These are phyloP conservation scores for Eutrigla gurnardus DNA, from an alignment of 2,797 vertebrate genomes.

Conservation along the genomic window DNA sequence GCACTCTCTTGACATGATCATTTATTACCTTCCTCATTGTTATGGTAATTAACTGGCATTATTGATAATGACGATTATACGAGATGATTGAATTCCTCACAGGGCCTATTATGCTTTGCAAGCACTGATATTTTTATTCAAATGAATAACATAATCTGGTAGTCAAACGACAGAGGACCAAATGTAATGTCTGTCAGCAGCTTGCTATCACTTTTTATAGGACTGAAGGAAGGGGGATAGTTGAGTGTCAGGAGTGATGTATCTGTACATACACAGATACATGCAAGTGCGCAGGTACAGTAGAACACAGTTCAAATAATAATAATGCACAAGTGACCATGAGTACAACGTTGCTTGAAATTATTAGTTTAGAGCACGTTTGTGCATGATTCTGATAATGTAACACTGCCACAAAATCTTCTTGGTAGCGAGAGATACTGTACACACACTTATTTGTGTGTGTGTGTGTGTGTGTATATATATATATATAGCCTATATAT, in stretches of 20 bases:
- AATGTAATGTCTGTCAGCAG: conserved; percentile 74
- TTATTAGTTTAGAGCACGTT: conserved; percentile 39
- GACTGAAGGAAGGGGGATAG: conserved; percentile 51
- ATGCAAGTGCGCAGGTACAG: conserved; percentile 36
- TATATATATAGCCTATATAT: no score
- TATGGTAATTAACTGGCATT: conserved; percentile 87
- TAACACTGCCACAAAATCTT: conserved; percentile 21
- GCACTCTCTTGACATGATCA: conserved; percentile 74
- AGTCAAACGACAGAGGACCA: conserved; percentile 71
- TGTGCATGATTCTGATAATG: conserved; percentile 43
- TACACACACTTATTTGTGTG: not conserved
- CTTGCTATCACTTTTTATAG: conserved; percentile 65
- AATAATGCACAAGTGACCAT: conserved; percentile 34
- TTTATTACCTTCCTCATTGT: conserved; percentile 84
- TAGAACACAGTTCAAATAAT: conserved; percentile 33
- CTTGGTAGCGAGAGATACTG: conserved; percentile 4
- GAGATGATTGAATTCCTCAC: conserved; percentile 84
- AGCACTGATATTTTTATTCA: conserved; percentile 81
- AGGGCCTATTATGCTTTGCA: conserved; percentile 78
- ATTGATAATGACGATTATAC: conserved; percentile 86
- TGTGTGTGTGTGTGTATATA: no score
- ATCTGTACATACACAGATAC: conserved; percentile 44
- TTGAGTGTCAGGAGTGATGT: conserved; percentile 63
- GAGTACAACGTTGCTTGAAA: conserved; percentile 25
- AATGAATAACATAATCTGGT: conserved; percentile 77